Conservation (phyloP, 2,888 invertebrate species). For the Drosophila multiciliata region DNA sequence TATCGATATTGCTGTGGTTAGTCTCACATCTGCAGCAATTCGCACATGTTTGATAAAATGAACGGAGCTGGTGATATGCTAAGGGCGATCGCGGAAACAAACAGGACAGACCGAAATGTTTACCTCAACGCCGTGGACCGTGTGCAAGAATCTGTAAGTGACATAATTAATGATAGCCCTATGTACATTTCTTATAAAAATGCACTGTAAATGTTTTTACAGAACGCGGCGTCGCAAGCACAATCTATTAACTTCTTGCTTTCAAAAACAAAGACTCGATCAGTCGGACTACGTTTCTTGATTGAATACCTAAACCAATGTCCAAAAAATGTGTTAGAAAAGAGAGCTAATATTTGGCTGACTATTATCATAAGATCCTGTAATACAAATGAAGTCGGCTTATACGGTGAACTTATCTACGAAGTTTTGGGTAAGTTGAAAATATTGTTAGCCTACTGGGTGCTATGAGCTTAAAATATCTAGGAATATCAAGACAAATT, state of each 20-base stretch:
- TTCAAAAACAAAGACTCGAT: slow-evolving; percentile 28
- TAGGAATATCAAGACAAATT: background rate
- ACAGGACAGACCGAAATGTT: slow-evolving; percentile 20
- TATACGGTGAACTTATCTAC: slow-evolving; percentile 52
- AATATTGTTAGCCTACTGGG: background rate
- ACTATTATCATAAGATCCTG: slow-evolving; percentile 39
- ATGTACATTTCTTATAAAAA: background rate
- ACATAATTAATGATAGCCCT: background rate
- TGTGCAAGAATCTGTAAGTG: slow-evolving; percentile 24
- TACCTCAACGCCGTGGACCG: slow-evolving; percentile 26
- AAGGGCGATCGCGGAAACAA: slow-evolving; percentile 19
- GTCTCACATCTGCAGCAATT: background rate
- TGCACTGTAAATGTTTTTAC: background rate
- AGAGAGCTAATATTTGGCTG: slow-evolving; percentile 42
- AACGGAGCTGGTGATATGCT: slow-evolving; percentile 28
- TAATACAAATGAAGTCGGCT: slow-evolving; percentile 40
- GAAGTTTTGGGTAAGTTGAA: slow-evolving; percentile 47
- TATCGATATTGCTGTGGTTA: background rate
- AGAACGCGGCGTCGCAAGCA: slow-evolving; percentile 26
- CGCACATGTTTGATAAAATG: slow-evolving; percentile 56
- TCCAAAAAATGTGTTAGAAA: slow-evolving; percentile 22
- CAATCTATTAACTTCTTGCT: slow-evolving; percentile 40
- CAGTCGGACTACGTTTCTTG: slow-evolving; percentile 49
- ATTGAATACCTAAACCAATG: slow-evolving; percentile 33
- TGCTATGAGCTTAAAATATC: background rate